Base-by-base conservation (phyloP, 1,140 invertebrate genomes). In the Geopemphigus sp. region DNA sequence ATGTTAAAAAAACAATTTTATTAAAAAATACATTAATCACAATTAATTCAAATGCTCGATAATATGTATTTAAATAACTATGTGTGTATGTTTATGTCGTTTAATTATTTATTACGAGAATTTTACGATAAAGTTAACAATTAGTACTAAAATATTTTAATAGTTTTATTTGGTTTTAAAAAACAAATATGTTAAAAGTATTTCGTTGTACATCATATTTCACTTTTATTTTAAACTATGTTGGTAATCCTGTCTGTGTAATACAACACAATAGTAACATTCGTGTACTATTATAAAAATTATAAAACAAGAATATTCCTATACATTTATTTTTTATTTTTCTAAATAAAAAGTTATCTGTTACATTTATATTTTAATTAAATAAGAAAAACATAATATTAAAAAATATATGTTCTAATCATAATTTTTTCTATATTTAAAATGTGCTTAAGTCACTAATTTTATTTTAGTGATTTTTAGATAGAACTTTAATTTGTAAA, bases 211-310 rank as follows among this genome's bases (percentile, higher is more conserved):
- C 32, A 39, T 39, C 3, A 39, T 39, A 39, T 39, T 3, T 8
- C 32, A 39, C 32, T 39, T 39, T 39, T 39, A 39, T 4, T 39
- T 39, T 39, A 39, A 45, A 39, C 39, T 45, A 45, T 47, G 64
- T 66, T 66, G 39, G 64, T 32, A 66, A 66, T 47, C 64, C 12
- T 66, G 64, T 22, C 47, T 47, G 15, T 66, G n/a, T n/a, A n/a
- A n/a, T 45, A 66, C 1, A 66, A 12, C 1, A 39, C 10, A 61
- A 26, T 61, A 61, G 17, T 63, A 63, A 29, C 32, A 32, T 1
- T 50, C 1, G 12, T 50, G 47, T 50, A 50, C 8, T 39, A 50
- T 50, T 50, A 39, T 14, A 50, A 50, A 50, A 50, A 50, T 50
- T 32, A 19, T 63, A 11, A 63, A n/a, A 63, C 26, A 32, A 17